Evolutionary conservation across 2,888 invertebrate genomes (phyloP).

Genomic region (Lasioglossum morio): DNA sequence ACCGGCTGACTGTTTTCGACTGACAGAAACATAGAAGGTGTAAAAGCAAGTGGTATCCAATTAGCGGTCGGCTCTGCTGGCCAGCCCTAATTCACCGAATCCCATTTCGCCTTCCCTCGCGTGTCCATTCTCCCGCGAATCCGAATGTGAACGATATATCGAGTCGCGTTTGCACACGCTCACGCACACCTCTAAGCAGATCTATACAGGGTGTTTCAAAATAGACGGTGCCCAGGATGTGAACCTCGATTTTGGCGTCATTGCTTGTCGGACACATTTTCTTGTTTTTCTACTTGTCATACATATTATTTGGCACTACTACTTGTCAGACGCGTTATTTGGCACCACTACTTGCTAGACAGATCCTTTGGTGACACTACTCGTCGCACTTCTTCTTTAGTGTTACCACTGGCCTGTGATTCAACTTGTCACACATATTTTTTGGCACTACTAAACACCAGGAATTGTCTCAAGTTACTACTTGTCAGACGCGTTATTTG

Average conservation of each 20-base stretch:
- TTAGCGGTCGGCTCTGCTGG: slow-evolving; percentile 68
- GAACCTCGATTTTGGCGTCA: too few relatives aligned
- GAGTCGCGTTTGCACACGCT: background rate
- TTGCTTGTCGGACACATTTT: background rate
- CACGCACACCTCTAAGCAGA: background rate
- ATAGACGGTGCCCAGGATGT: background rate
- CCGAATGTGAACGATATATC: slow-evolving; percentile 16
- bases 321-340: background rate
- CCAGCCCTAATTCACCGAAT: slow-evolving; percentile 66
- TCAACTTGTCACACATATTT: background rate
- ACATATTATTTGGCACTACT: background rate
- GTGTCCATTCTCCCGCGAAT: slow-evolving; percentile 25
- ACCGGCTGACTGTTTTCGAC: slow-evolving; percentile 59
- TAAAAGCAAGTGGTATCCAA: slow-evolving; percentile 77
- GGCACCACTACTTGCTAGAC: background rate
- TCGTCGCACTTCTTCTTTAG: background rate
- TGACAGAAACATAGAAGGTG: slow-evolving; percentile 68
- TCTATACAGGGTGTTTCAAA: background rate
- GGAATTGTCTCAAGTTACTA: background rate
- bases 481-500: background rate
- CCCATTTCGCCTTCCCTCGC: slow-evolving; percentile 50
- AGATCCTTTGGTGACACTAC: background rate
- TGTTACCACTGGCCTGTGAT: background rate
- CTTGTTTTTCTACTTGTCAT: background rate
- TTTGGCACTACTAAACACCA: background rate